Base-by-base conservation (phyloP, 2,113 vertebrate genomes). In the Hyperoodon ampullatus region DNA sequence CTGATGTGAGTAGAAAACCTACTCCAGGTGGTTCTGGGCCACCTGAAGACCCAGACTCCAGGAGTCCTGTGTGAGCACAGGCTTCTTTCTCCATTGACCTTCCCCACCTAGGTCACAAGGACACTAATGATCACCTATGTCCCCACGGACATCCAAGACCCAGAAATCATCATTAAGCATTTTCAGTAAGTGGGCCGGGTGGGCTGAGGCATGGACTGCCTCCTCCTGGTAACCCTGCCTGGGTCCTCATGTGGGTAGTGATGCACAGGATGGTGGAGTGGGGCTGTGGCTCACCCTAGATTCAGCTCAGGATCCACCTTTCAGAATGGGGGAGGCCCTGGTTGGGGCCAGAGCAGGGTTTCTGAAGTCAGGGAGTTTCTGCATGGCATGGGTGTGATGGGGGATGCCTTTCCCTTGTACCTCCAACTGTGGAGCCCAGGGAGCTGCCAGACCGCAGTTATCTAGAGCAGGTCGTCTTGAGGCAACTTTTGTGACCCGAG, bases 61-160 rank as follows among this genome's bases (percentile, higher is more conserved):
- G 55, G 16, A 65, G 24, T 70, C 39, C 50, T 11, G 1, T 11
- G 7, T 50, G n/a, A 66, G 10, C 83, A 71, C 26, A 19, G 30
- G n/a, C 70, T 84, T 85, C 60, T 91, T 68, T 70, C 42, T 90
- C 60, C 35, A 15, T 74, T 35, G 70, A 16, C 60, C 93, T n/a
- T 74, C 72, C 12, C 65, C n/a, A 39, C 44, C 12, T 95, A 99
- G 99, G 99, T 99, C 0, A 99, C 99, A 50, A 99, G 99, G 97
- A 99, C 99, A 0, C 97, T 99, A 96, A 99, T 99, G 99, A 99
- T 99, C 93, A 99, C 99, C 44, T 99, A 97, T 87, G 99, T 99
- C 96, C 99, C 99, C 63, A 99, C 96, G 97, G 99, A 99, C 85
- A 99, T 99, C 98, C 99, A 99, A 44, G 99, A 99, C 96, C 98